Base-by-base conservation (phyloP, 2,888 invertebrate genomes). In the Noctuana brunneofusca region DNA sequence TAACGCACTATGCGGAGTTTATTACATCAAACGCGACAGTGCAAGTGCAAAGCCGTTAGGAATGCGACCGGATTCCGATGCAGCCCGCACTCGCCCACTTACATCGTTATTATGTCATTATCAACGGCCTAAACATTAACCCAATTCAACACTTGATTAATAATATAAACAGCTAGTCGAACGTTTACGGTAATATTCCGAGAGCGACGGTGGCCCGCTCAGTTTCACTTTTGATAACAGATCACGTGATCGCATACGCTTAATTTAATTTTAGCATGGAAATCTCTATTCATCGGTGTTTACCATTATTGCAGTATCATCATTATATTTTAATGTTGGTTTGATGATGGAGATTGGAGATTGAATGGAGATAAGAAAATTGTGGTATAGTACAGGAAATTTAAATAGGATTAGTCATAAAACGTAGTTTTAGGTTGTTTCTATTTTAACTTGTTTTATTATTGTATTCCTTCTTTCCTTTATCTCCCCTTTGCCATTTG, bases 21-120 rank as follows among this genome's bases (percentile, higher is more conserved):
- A 74, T 72, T 79, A 77, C 76, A 80, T 80, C 75, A 76, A 80
- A 77, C 71, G 75, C 78, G 79, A 76, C 79, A 81, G 82, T 79
- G 82, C 84, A 80, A 83, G 80, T 82, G 82, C 79, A 75, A 46
- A 75, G 75, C 84, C 81, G 86, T 83, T 87, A 86, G 85, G 85
- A 84, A 87, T 86, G 86, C 75, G 82, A 83, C 86, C 84, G 83
- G 87, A 87, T 86, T 87, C 83, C 85, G 67, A 76, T 73, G 75
- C 75, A 73, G 75, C 72, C 74, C 78, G 32, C 80, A 76, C 79
- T 84, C 79, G 79, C 81, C 80, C 74, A 84, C 82, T 84, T 78
- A 75, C 79, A 81, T 76, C 65, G 75, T 73, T 76, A 80, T 87
- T 87, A 87, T 85, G 82, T 88, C 86, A 89, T 83, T 85, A 81